Evolutionary conservation across 2,797 vertebrate species (phyloP).

Genomic region (Leptoclinus maculatus): DNA sequence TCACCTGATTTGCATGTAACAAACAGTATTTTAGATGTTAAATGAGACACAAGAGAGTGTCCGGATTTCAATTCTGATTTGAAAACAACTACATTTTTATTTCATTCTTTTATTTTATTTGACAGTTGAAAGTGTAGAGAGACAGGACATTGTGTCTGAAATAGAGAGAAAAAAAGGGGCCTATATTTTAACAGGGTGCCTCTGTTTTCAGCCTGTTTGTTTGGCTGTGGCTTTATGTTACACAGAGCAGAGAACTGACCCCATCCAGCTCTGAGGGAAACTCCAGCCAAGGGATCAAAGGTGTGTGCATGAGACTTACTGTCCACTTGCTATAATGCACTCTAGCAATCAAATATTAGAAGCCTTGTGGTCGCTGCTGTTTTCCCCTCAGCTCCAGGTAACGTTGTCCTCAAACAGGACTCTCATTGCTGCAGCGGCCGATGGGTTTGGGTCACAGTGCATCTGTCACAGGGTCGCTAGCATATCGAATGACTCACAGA

Average conservation of each 20-base stretch:
- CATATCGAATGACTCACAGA: slow-evolving; percentile 43
- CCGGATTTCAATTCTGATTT: neutral
- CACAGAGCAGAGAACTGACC: slow-evolving; percentile 29
- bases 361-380: slow-evolving; percentile 26
- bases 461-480: slow-evolving; percentile 15
- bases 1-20: neutral
- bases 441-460: slow-evolving; percentile 15
- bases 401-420: slow-evolving; percentile 18
- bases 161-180: neutral
- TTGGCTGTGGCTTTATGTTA: slow-evolving; percentile 19
- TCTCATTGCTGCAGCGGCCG: neutral
- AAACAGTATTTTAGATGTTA: neutral
- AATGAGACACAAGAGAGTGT: neutral
- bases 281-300: slow-evolving; percentile 33
- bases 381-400: slow-evolving; percentile 21
- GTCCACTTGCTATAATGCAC: slow-evolving; percentile 23
- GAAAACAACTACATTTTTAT: neutral
- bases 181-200: neutral
- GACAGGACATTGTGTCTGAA: neutral
- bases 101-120: neutral
- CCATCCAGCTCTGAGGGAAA: neutral
- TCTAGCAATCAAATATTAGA: slow-evolving; percentile 48
- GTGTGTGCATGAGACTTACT: slow-evolving; percentile 6
- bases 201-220: slow-evolving; percentile 22
- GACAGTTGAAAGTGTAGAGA: neutral